Percentiles rank a stretch among this genome's conserved stretches.
phyloP scores from a whole-genome alignment of 2,888 invertebrate genomes.

The Dorcus hopei region DNA sequence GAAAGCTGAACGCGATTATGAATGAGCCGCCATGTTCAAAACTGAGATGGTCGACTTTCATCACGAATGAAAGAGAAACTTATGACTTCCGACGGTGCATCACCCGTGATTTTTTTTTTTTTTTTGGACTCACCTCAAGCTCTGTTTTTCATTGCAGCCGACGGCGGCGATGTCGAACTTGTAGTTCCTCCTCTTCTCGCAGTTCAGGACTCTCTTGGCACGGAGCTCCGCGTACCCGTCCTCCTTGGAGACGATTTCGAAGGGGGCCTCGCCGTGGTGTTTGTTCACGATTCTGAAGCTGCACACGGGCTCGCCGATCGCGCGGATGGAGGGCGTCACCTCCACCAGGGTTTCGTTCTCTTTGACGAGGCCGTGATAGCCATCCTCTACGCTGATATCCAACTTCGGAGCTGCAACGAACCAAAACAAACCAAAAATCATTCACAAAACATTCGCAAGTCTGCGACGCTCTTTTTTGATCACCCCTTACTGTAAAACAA shows the following conservation, averaged over 20 bases:
- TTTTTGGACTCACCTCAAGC: constrained; percentile 44
- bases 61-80: no score
- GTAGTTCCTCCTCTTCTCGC: constrained; percentile 91
- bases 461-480: not conserved
- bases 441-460: no score
- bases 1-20: no score
- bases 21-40: no score
- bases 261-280: constrained; percentile 92
- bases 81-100: no score
- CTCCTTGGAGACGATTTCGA: constrained; percentile 52
- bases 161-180: constrained; percentile 94
- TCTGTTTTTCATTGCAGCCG: constrained; percentile 81
- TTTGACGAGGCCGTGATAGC: constrained; percentile 88
- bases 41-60: no score
- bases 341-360: constrained; percentile 92
- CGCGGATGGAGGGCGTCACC: constrained; percentile 87
- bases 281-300: constrained; percentile 87
- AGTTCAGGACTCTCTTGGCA: constrained; percentile 82
- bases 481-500: not conserved
- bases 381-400: constrained; percentile 79
- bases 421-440: constrained; percentile 1
- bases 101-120: no score
- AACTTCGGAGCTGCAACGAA: constrained; percentile 62
- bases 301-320: constrained; percentile 73
- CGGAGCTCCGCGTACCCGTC: constrained; percentile 79